These are phyloP conservation scores for Euclidia mi DNA, from an alignment of 2,888 invertebrate genomes.

Conservation along the genomic window DNA sequence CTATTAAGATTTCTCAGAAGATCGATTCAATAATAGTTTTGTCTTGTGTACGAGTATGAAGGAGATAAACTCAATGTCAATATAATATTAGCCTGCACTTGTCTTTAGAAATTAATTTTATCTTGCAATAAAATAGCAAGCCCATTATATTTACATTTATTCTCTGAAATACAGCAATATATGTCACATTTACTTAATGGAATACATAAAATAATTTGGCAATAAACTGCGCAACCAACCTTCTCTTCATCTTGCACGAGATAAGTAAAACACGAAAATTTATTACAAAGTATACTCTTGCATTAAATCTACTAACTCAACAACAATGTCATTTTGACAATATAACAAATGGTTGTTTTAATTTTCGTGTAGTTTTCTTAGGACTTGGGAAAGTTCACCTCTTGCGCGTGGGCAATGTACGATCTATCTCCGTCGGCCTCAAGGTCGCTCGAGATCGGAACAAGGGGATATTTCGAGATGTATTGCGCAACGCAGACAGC, in stretches of 20 bases:
- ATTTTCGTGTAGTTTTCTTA: constrained; percentile 22
- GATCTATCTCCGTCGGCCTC: constrained; percentile 81
- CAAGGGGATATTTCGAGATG: constrained; percentile 70
- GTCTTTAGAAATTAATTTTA: no score
- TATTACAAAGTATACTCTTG: constrained; percentile 10
- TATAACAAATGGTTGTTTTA: constrained; percentile 46
- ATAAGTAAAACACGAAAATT: constrained; percentile 15
- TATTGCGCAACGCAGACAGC: constrained; percentile 67
- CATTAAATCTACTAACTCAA: constrained; percentile 21
- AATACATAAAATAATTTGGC: background rate
- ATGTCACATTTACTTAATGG: no score
- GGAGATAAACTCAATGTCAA: no score
- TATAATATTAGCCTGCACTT: no score
- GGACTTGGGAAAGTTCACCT: constrained; percentile 17
- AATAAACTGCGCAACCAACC: constrained; percentile 3
- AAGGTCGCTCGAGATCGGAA: constrained; percentile 75
- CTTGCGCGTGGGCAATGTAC: constrained; percentile 52
- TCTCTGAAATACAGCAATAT: no score
- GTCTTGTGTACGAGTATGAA: no score
- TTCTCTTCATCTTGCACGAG: background rate
- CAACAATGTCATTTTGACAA: constrained; percentile 47
- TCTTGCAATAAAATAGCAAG: no score
- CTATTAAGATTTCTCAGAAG: no score
- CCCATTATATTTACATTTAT: no score
- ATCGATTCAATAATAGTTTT: no score